Conservation (phyloP, 2,888 invertebrate species). For the Orthosia cruda region DNA sequence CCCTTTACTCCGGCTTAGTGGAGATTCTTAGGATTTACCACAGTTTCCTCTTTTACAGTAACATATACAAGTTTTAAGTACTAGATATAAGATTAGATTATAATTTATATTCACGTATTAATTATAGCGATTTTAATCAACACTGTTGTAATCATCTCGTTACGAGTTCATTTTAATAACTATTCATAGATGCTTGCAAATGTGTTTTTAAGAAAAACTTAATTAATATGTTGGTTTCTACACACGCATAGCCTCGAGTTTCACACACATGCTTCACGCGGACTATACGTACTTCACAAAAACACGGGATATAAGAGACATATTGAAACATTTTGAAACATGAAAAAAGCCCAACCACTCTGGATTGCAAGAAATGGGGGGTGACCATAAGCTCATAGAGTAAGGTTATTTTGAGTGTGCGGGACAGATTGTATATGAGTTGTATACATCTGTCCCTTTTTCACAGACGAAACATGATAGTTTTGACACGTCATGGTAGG, state of each 20-base stretch:
- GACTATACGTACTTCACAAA: neutral
- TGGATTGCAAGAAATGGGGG: too few relatives aligned
- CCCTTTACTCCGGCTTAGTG: neutral
- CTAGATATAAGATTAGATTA: constrained; percentile 21
- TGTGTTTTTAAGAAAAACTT: neutral
- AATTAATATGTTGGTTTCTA: constrained; percentile 1
- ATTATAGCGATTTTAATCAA: constrained; percentile 47
- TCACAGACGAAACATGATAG: too few relatives aligned
- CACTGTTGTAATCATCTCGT: constrained; percentile 14
- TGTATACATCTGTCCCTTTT: too few relatives aligned
- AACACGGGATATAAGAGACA: neutral
- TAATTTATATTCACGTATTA: constrained; percentile 34
- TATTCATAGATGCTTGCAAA: constrained; percentile 7
- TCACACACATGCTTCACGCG: neutral
- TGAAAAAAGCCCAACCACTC: too few relatives aligned
- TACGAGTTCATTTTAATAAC: neutral
- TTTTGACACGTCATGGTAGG: too few relatives aligned
- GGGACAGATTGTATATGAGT: too few relatives aligned
- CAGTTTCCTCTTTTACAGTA: neutral
- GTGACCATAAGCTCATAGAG: too few relatives aligned
- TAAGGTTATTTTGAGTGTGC: too few relatives aligned
- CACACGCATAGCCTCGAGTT: neutral
- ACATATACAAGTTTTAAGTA: constrained; percentile 3
- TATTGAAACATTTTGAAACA: neutral
- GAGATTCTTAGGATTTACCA: neutral